These are phyloP conservation scores for Sialis lutaria DNA, from an alignment of 2,888 invertebrate genomes.

Conservation along the genomic window DNA sequence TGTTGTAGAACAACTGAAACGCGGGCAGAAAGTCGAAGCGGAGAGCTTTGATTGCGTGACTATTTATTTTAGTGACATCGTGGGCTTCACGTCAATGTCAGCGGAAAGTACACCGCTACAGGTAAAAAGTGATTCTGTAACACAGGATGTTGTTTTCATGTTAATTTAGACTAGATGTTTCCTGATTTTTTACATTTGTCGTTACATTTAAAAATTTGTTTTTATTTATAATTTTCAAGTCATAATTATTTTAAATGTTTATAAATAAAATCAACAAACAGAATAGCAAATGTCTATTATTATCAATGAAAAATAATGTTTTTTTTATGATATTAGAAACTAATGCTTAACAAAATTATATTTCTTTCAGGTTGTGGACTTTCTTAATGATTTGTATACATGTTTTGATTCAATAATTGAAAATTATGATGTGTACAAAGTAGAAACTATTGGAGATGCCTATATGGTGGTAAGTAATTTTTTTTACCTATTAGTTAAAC, in stretches of 20 bases:
- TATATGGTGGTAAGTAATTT: conserved; percentile 84
- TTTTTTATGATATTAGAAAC: no score
- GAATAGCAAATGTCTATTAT: neutral
- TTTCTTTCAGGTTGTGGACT: conserved; percentile 66
- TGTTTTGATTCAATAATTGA: conserved; percentile 89
- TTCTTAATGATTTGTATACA: conserved; percentile 86
- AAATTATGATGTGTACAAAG: conserved; percentile 86
- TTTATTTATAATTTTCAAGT: no score
- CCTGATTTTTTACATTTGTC: no score
- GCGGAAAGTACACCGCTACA: conserved; percentile 80
- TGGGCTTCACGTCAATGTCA: conserved; percentile 84
- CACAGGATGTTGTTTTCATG: no score
- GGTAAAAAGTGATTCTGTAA: conserved; percentile 25
- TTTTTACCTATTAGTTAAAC: no score
- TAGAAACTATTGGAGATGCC: conserved; percentile 81
- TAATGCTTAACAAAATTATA: neutral
- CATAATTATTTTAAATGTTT: no score
- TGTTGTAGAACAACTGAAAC: conserved; percentile 85
- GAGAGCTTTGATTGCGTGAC: conserved; percentile 85
- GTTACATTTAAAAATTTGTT: no score
- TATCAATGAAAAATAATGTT: no score
- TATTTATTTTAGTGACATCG: conserved; percentile 90
- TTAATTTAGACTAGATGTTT: no score
- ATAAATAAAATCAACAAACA: no score
- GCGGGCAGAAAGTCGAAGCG: conserved; percentile 75